phyloP scores from a whole-genome alignment of 1,140 invertebrate species.

The Ceratosolen solmsi region DNA sequence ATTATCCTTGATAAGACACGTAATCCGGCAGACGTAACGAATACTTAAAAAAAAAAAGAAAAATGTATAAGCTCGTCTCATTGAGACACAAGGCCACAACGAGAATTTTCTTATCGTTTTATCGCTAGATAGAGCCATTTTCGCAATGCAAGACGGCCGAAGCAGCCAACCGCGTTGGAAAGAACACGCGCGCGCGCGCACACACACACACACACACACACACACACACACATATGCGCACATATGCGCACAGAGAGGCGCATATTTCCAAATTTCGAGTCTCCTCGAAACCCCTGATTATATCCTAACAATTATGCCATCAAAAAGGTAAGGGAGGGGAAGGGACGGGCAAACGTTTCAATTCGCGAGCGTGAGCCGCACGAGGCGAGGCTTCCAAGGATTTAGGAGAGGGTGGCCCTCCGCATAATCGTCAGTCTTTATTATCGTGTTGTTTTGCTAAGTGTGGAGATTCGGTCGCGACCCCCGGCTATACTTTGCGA shows the following conservation, averaged over 20 bases:
- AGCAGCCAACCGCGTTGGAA: neutral
- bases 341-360: slow-evolving; percentile 23
- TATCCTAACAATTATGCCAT: slow-evolving; percentile 46
- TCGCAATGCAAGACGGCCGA: no score
- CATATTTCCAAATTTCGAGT: neutral
- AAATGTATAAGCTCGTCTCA: no score
- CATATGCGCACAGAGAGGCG: neutral
- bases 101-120: no score
- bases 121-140: no score
- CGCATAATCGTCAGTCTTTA: slow-evolving; percentile 39
- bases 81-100: no score
- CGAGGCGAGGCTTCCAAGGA: neutral
- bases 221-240: neutral
- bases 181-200: neutral
- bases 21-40: no score
- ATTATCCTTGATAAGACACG: no score
- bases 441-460: neutral
- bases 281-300: slow-evolving; percentile 28
- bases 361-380: slow-evolving; percentile 4
- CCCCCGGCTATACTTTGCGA: neutral
- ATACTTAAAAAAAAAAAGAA: no score
- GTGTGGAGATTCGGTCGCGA: neutral
- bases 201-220: slow-evolving; percentile 11
- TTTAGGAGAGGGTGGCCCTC: neutral
- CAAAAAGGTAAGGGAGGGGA: neutral